Evolutionary conservation across 2,888 invertebrate species (phyloP), one percentile per base, ranked within the genome.

Genomic region (Caenorhabditis angaria): DNA sequence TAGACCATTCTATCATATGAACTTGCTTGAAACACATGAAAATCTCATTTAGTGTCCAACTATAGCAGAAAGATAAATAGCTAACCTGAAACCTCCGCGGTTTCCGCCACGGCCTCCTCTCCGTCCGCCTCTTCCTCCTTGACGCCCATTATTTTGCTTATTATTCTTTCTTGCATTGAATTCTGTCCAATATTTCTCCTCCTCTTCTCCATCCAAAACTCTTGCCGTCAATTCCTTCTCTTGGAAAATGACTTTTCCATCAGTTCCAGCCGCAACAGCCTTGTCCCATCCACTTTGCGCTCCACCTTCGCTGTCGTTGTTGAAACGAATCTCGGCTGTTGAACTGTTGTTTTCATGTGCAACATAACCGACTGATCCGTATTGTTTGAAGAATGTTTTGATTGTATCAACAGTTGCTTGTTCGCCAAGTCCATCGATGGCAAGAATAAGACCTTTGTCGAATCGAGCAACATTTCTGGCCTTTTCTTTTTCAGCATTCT

Each of bases 361-460:
- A 32, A 78, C 80, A 58, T 78, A 82, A 28, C 74, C 78, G n/a
- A 78, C 81, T 20, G 72, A 61, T 0, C 93, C 93, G 87, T 91
- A 91, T 8, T 91, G 88, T 73, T 91, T 91, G 85, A 94, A 92
- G 88, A 91, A 94, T 60, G 91, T 91, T 61, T 94, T 90, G 5
- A 95, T 88, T 5, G 92, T 91, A n/a, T 61, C 69, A 8, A 77
- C 65, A 20, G 72, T 51, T n/a, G 77, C 56, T 3, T 74, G 71
- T 10, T 63, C 61, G 2, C 77, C 75, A 1, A 85, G 60, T 8
- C 82, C 83, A 12, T 76, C 68, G 6, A 86, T 69, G 10, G 82
- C 76, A 47, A 86, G 73, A 56, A 86, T 79, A 8, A 82, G 70
- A 14, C 86, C 86, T 61, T 85, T 86, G 51, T 73, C 77, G 64